A percentile compares a stretch with the other conserved stretches of the same genome.
phyloP scores from a whole-genome alignment of 2,888 invertebrate species.

The Tigriopus californicus region DNA sequence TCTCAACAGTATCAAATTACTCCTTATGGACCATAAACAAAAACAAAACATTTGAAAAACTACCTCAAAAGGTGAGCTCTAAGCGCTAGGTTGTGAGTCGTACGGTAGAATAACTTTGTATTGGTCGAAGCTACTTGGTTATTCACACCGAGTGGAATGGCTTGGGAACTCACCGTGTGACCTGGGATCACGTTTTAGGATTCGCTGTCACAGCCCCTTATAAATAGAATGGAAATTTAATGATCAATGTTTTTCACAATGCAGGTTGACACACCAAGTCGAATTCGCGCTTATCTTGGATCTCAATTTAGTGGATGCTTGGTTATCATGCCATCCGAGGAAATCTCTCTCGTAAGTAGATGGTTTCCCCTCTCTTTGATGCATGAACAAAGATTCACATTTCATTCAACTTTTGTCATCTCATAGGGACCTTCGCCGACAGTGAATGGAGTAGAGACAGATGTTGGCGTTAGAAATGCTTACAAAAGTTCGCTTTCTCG shows the following conservation, averaged over 20 bases:
- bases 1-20: slow-evolving; percentile 4
- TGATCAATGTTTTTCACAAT: neutral
- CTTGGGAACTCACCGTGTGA: neutral
- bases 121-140: neutral
- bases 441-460: too few species aligned
- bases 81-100: too few species aligned
- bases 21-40: slow-evolving; percentile 7
- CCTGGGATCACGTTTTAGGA: neutral
- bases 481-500: too few species aligned
- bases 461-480: too few species aligned
- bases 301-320: slow-evolving; percentile 8
- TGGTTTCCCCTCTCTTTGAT: too few species aligned
- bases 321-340: slow-evolving; percentile 5
- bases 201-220: neutral
- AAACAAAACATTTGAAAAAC: slow-evolving; percentile 11
- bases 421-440: too few species aligned
- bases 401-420: too few species aligned
- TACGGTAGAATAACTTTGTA: neutral
- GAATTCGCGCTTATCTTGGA: slow-evolving; percentile 11
- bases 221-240: neutral
- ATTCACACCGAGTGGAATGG: neutral
- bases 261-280: slow-evolving; percentile 5
- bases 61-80: slow-evolving; percentile 1
- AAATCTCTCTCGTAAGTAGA: slow-evolving; percentile 1
- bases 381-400: too few species aligned